Conservation (phyloP, 2,888 invertebrate species). For the Drepana falcataria region DNA sequence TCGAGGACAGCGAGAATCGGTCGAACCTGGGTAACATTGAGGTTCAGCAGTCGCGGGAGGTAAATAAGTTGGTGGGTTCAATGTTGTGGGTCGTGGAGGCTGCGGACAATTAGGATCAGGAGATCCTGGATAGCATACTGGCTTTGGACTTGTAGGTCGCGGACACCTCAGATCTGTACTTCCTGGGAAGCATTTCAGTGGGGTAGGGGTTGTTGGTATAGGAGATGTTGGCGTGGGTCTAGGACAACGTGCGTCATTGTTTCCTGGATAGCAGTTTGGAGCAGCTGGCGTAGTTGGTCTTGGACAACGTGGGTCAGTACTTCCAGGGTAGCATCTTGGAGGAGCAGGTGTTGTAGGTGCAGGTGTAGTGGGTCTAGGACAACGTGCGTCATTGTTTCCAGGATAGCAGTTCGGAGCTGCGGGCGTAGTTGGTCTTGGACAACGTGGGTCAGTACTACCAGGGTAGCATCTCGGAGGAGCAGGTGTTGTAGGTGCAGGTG, state of each 20-base stretch:
- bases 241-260: conserved; percentile 8
- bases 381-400: conserved; percentile 34
- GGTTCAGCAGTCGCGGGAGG: conserved; percentile 19
- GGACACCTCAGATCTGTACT: conserved; percentile 31
- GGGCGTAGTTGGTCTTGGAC: conserved; percentile 24
- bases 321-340: conserved; percentile 38
- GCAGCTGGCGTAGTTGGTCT: conserved; percentile 24
- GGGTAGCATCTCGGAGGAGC: conserved; percentile 14
- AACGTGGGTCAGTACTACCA: conserved; percentile 22
- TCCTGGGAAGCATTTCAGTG: conserved; percentile 41
- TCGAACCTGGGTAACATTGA: conserved; percentile 40
- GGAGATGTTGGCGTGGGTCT: conserved; percentile 11
- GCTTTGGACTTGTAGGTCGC: conserved; percentile 13
- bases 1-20: conserved; percentile 31
- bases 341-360: conserved; percentile 31
- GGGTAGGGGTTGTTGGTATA: conserved; percentile 24
- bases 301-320: conserved; percentile 33
- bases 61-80: conserved; percentile 32
- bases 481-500: conserved; percentile 23
- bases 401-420: conserved; percentile 25
- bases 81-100: not conserved
- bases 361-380: conserved; percentile 30
- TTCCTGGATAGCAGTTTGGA: conserved; percentile 25
- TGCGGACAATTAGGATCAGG: not conserved
- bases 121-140: not conserved